Conservation (phyloP, 2,797 vertebrate species). For the Babyrousa celebensis region DNA sequence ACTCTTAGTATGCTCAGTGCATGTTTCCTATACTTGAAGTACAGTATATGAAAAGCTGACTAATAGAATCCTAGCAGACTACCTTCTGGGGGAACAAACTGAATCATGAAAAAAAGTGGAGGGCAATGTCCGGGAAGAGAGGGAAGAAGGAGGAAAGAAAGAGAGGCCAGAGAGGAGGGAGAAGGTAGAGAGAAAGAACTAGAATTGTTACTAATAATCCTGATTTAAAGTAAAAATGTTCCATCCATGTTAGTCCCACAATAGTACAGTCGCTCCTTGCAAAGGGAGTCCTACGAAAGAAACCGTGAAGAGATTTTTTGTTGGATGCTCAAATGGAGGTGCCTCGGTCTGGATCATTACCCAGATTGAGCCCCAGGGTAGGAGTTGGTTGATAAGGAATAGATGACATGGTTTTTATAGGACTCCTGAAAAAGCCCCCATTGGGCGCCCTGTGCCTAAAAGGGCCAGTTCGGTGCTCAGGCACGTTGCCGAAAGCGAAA, state of each 20-base stretch:
- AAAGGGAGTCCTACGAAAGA: slow-evolving; percentile 92
- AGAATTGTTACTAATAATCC: slow-evolving; percentile 91
- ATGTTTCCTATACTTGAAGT: slow-evolving; percentile 89
- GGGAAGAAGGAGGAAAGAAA: slow-evolving; percentile 83
- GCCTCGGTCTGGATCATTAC: slow-evolving; percentile 99
- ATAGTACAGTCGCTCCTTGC: slow-evolving; percentile 92
- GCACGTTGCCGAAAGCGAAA: slow-evolving; percentile 97
- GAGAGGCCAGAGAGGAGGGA: slow-evolving; percentile 72
- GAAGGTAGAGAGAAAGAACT: slow-evolving; percentile 87
- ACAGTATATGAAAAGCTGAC: slow-evolving; percentile 89
- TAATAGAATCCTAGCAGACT: slow-evolving; percentile 87
- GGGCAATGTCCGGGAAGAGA: slow-evolving; percentile 76
- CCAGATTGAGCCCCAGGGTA: slow-evolving; percentile 98
- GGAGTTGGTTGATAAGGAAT: slow-evolving; percentile 99
- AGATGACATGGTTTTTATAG: slow-evolving; percentile 99
- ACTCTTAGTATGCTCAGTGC: slow-evolving; percentile 85
- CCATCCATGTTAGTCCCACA: slow-evolving; percentile 95
- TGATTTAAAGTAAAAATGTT: slow-evolving; percentile 87
- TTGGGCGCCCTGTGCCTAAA: slow-evolving; percentile 99
- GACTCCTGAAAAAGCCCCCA: slow-evolving; percentile 99
- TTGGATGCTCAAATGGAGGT: slow-evolving; percentile 96
- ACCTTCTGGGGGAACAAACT: slow-evolving; percentile 81
- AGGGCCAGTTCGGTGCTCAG: slow-evolving; percentile 99
- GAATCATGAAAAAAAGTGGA: slow-evolving; percentile 79
- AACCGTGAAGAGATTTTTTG: slow-evolving; percentile 88